Conservation (phyloP, 2,888 invertebrate species). For the Agriotes lineatus region DNA sequence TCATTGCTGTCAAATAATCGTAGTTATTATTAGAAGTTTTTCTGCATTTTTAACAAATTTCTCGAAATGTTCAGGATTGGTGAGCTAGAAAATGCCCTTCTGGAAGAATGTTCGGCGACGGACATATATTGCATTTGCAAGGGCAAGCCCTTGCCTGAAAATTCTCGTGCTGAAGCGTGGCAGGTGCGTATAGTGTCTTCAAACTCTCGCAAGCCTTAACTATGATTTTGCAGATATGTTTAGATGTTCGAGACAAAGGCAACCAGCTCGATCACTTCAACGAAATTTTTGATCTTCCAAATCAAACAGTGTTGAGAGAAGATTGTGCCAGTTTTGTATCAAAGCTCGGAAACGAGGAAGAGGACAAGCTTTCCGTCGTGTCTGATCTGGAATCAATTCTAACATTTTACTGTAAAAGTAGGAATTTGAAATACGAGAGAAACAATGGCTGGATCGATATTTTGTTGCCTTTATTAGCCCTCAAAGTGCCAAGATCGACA, state of each 20-base stretch:
- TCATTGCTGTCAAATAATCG: neutral
- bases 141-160: slow-evolving; percentile 85
- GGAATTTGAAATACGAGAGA: slow-evolving; percentile 80
- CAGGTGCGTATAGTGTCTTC: no score
- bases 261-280: slow-evolving; percentile 88
- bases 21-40: slow-evolving; percentile 5
- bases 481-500: slow-evolving; percentile 86
- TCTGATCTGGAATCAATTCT: slow-evolving; percentile 97
- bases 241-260: slow-evolving; percentile 82
- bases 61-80: slow-evolving; percentile 69
- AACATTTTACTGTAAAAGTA: slow-evolving; percentile 95
- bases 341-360: slow-evolving; percentile 93
- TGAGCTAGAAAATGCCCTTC: slow-evolving; percentile 86
- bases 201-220: no score
- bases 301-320: slow-evolving; percentile 88
- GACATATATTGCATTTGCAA: slow-evolving; percentile 88
- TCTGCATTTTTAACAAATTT: neutral
- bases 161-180: slow-evolving; percentile 90
- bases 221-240: slow-evolving; percentile 78
- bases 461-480: slow-evolving; percentile 86
- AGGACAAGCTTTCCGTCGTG: slow-evolving; percentile 90
- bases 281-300: slow-evolving; percentile 95
- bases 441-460: slow-evolving; percentile 95
- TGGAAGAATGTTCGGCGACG: slow-evolving; percentile 88
- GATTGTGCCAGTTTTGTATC: slow-evolving; percentile 92